phyloP scores from a whole-genome alignment of 2,113 vertebrate genomes.

The Apeltes quadracus region DNA sequence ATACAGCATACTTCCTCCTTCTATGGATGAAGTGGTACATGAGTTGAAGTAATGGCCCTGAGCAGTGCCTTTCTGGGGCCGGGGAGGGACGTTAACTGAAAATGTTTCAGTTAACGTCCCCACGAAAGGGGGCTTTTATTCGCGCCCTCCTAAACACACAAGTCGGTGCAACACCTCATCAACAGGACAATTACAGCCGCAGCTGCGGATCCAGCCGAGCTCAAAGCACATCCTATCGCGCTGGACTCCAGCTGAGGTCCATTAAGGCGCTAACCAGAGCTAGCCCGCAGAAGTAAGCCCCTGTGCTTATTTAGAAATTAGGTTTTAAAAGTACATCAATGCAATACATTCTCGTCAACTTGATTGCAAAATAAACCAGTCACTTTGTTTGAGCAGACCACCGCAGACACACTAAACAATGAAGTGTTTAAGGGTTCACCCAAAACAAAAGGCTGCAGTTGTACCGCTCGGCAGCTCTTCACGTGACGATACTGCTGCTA shows the following conservation, averaged over 20 bases:
- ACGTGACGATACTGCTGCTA: not conserved
- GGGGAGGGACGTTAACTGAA: too few species aligned
- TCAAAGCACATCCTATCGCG: slow-evolving; percentile 17
- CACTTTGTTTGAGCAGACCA: not conserved
- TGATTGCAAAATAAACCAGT: not conserved
- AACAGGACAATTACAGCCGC: slow-evolving; percentile 61
- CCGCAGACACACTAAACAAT: not conserved
- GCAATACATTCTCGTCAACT: not conserved
- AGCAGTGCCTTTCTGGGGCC: not conserved
- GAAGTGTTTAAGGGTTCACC: not conserved
- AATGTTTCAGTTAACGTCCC: not conserved
- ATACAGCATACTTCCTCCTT: not conserved
- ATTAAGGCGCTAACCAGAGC: slow-evolving; percentile 41
- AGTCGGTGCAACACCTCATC: slow-evolving; percentile 52
- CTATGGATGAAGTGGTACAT: too few species aligned
- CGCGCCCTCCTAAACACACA: slow-evolving; percentile 7
- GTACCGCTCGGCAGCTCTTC: not conserved
- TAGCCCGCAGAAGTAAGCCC: slow-evolving; percentile 17
- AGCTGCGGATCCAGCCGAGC: slow-evolving; percentile 62
- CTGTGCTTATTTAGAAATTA: slow-evolving; percentile 15
- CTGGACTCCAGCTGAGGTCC: slow-evolving; percentile 30
- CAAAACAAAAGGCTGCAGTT: not conserved
- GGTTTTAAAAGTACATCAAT: not conserved
- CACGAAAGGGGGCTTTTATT: not conserved
- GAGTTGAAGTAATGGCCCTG: not conserved